Percentiles rank a stretch among this genome's conserved stretches.
These are phyloP conservation scores for Brienomyrus brachyistius DNA, from an alignment of 2,113 vertebrate species.

Conservation along the genomic window DNA sequence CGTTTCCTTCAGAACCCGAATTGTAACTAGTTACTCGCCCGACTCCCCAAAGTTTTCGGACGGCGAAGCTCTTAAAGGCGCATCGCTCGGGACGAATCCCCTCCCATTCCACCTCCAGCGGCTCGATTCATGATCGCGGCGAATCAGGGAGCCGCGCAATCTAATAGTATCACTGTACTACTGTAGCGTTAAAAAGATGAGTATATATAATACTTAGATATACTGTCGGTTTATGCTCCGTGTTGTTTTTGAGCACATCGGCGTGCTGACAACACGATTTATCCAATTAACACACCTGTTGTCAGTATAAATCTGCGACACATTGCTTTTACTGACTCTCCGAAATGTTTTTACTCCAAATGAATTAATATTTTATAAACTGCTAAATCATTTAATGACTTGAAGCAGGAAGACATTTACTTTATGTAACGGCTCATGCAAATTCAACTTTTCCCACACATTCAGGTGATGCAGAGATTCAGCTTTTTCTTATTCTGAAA, in stretches of 20 bases:
- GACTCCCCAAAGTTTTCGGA: constrained; percentile 25
- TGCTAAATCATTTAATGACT: neutral
- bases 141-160: neutral
- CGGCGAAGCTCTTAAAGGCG: constrained; percentile 72
- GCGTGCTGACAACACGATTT: neutral
- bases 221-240: neutral
- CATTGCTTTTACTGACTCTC: neutral
- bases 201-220: neutral
- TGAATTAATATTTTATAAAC: neutral
- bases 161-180: neutral
- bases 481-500: neutral
- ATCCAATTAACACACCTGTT: neutral
- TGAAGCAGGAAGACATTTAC: neutral
- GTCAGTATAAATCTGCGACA: neutral
- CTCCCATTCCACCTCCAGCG: constrained; percentile 17
- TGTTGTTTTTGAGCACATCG: neutral
- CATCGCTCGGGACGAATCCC: constrained; percentile 39
- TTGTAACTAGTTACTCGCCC: constrained; percentile 38
- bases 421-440: neutral
- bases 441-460: neutral
- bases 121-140: no score
- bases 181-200: neutral
- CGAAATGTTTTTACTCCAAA: neutral
- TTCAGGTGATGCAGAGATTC: neutral
- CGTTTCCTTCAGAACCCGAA: constrained; percentile 74